phyloP scores from a whole-genome alignment of 2,888 invertebrate species.

The Ichneumoninae sp. region DNA sequence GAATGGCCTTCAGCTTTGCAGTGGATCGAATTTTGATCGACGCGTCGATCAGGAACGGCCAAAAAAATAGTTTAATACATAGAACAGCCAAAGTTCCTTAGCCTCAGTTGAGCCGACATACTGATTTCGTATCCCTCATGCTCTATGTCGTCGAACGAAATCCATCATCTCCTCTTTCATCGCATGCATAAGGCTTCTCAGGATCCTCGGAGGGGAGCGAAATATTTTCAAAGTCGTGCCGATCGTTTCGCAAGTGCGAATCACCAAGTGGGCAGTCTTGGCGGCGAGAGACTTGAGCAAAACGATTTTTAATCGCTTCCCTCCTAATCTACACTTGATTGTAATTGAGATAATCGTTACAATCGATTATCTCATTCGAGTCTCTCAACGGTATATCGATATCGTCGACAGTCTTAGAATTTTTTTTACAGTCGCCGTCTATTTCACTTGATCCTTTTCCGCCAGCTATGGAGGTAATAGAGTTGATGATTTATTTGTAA shows the following conservation, averaged over 20 bases:
- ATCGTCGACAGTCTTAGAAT: neutral
- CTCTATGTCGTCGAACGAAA: neutral
- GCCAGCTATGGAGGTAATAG: slow-evolving; percentile 3
- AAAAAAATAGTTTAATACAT: neutral
- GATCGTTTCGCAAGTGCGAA: neutral
- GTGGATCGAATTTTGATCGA: slow-evolving; percentile 18
- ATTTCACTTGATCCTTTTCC: slow-evolving; percentile 31
- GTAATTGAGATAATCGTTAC: neutral
- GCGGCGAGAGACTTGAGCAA: neutral
- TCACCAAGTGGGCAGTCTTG: neutral
- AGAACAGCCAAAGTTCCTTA: neutral
- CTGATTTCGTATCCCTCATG: slow-evolving; percentile 1
- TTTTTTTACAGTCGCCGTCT: slow-evolving; percentile 3
- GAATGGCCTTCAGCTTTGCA: neutral
- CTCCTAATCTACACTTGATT: neutral
- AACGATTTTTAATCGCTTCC: neutral
- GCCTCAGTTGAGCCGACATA: neutral
- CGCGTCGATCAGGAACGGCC: neutral
- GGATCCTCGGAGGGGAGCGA: neutral
- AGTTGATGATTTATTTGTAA: slow-evolving; percentile 7
- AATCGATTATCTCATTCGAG: slow-evolving; percentile 16
- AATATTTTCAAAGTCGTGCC: neutral
- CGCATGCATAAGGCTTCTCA: neutral
- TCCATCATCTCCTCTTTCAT: neutral
- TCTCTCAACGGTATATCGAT: slow-evolving; percentile 3